Base-by-base conservation (phyloP, 2,888 invertebrate genomes). In the Parelbella ahira region DNA sequence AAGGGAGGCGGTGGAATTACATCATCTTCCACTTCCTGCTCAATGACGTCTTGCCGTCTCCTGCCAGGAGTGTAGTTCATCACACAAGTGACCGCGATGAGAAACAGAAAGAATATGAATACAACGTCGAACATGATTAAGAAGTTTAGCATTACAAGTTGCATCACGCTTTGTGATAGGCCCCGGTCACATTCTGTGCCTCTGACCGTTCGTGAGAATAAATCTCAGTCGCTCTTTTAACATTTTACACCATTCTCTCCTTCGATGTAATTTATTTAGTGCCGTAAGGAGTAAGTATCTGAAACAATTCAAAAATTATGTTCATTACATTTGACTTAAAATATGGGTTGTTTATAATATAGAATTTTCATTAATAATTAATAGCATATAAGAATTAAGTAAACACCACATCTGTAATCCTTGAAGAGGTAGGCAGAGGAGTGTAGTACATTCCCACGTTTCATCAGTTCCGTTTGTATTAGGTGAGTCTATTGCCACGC, bases 111-210 rank as follows among this genome's bases (percentile, higher is more conserved):
- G 86, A 94, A 94, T 87, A 94, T 90, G 89, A 94, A 94, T 84
- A 94, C 94, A 80, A 94, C 91, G 88, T 94, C 94, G 90, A 94
- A 94, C 93, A 94, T 94, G 89, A 94, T 91, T 81, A 94, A 90
- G 69, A 94, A 94, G 88, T 94, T 94, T 88, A 94, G 90, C 90
- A 93, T 93, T 91, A 94, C 91, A 75, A 94, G 90, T 91, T 93
- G 93, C 94, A 94, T 94, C 89, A 89, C 90, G 89, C 62, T 63
- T 56, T 37, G 47, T 53, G 51, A 58, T 53, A 61, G 39, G 54
- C 54, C 53, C 58, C 52, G 64, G 66, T 83, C 75, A 74, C 82
- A 86, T 84, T 71, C 71, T 82, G 78, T 60, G 68, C 56, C 54
- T 51, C 52, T 55, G 51, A 54, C 21, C 23, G 21, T 1, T 12